Evolutionary conservation across 2,113 vertebrate species (phyloP).

Genomic region (human (Homo sapiens)): DNA sequence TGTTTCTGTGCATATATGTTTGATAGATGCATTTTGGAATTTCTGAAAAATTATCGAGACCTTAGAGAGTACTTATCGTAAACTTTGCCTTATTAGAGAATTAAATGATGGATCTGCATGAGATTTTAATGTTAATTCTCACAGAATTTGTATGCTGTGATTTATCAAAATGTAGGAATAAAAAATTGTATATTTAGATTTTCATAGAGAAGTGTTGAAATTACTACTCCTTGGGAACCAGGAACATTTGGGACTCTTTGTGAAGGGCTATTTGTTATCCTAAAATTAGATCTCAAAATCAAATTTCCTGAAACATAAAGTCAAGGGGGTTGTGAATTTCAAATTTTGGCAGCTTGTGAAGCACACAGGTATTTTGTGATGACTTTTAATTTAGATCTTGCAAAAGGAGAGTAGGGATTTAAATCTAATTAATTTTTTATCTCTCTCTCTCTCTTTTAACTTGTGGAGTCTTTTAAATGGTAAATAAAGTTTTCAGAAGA

Average conservation of each 20-base stretch:
- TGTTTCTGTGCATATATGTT: background rate
- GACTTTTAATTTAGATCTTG: constrained; percentile 71
- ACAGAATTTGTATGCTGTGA: background rate
- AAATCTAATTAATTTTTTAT: constrained; percentile 8
- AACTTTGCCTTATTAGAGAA: background rate
- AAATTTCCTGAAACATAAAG: constrained; percentile 61
- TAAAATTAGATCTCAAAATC: constrained; percentile 69
- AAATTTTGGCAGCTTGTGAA: background rate
- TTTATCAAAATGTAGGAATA: background rate
- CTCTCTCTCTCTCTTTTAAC: background rate
- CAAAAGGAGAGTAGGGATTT: constrained; percentile 54
- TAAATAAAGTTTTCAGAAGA: constrained; percentile 23
- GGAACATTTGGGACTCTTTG: constrained; percentile 13
- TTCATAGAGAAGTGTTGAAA: constrained; percentile 47
- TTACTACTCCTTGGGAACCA: background rate
- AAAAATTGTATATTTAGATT: constrained; percentile 13
- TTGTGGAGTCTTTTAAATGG: constrained; percentile 47
- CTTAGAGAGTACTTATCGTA: background rate
- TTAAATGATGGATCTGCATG: background rate
- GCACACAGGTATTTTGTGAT: constrained; percentile 40
- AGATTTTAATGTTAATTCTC: background rate
- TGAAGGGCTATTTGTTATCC: constrained; percentile 40
- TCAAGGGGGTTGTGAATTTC: constrained; percentile 45
- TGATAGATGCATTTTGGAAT: background rate
- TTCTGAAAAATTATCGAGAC: background rate